These are phyloP conservation scores for Neomorphus geoffroyi DNA, from an alignment of 2,797 vertebrate species.

Conservation along the genomic window DNA sequence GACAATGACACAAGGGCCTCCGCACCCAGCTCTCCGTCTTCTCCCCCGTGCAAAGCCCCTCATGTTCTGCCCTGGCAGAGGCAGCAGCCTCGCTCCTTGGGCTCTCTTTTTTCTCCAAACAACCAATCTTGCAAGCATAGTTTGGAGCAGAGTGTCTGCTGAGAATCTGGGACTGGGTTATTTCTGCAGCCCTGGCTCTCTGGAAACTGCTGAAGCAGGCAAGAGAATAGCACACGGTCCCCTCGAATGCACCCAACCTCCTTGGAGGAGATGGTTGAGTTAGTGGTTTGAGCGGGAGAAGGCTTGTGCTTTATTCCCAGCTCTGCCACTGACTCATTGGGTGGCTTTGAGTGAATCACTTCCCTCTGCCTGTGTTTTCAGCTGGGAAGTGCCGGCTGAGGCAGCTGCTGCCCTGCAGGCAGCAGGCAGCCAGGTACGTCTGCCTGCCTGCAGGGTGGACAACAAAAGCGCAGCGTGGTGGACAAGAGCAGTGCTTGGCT, in stretches of 20 bases:
- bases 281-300: slow-evolving; percentile 8
- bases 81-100: background rate
- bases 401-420: background rate
- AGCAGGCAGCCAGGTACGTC: rapidly evolving
- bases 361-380: background rate
- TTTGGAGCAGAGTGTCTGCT: background rate
- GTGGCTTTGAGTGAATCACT: slow-evolving; percentile 23
- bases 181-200: background rate
- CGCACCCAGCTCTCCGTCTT: rapidly evolving
- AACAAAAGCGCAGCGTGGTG: background rate
- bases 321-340: slow-evolving; percentile 10
- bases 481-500: background rate
- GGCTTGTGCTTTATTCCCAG: slow-evolving; percentile 26
- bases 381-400: background rate
- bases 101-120: background rate
- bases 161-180: background rate
- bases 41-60: background rate
- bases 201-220: slow-evolving; percentile 20
- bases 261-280: background rate
- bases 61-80: background rate
- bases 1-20: rapidly evolving
- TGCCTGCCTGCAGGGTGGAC: background rate
- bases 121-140: background rate
- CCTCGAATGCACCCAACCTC: background rate
- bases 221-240: background rate